Evolutionary conservation across 2,113 vertebrate species (phyloP).

Genomic region (Charina bottae): DNA sequence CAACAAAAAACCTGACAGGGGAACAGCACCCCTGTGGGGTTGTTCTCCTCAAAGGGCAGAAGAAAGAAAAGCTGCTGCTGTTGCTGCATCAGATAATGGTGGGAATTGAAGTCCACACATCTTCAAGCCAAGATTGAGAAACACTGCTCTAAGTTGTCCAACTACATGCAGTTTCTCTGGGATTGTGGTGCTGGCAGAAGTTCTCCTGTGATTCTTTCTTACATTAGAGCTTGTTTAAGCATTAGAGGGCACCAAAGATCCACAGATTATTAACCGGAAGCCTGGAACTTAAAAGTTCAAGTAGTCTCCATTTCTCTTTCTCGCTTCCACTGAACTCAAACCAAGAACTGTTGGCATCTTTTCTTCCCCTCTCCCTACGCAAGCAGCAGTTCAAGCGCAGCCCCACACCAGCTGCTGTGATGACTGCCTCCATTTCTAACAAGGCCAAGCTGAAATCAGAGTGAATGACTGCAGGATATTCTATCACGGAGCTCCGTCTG

Average conservation of each 20-base stretch:
- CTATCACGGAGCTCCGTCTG: neutral
- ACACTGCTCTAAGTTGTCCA: neutral
- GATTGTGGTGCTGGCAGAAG: neutral
- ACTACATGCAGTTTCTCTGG: neutral
- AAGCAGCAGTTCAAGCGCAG: neutral
- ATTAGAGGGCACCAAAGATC: conserved; percentile 66
- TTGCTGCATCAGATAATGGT: too few relatives aligned
- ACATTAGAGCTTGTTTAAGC: conserved; percentile 14
- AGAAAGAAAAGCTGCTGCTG: neutral
- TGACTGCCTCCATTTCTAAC: neutral
- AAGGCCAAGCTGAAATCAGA: neutral
- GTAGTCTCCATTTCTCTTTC: neutral
- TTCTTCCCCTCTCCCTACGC: neutral
- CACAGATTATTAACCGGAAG: neutral
- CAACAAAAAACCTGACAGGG: neutral
- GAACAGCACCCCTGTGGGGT: neutral
- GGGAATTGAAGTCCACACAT: too few relatives aligned
- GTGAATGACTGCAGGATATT: neutral
- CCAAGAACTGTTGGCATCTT: neutral
- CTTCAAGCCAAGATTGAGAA: too few relatives aligned
- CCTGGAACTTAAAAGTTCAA: neutral
- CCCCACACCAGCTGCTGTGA: neutral
- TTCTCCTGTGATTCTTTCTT: neutral
- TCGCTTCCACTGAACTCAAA: neutral
- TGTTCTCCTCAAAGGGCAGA: neutral